Conservation (phyloP, 2,113 vertebrate species). For the Campylomormyrus tamandua region DNA sequence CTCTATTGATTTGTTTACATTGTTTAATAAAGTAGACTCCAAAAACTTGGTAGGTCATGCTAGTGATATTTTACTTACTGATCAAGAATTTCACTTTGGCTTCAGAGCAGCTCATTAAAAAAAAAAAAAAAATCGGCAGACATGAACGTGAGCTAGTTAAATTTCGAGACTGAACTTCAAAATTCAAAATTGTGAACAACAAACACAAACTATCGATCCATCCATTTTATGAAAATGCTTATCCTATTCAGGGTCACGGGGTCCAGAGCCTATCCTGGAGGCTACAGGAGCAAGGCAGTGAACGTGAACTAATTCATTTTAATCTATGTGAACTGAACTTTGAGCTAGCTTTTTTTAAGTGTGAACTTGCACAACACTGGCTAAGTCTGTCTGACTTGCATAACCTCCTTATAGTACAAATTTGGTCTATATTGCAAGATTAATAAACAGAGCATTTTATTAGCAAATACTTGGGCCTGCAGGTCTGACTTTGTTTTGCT, state of each 20-base stretch:
- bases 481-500: neutral
- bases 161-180: neutral
- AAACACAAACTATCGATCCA: neutral
- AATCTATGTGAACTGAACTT: neutral
- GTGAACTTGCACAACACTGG: neutral
- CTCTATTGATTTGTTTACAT: neutral
- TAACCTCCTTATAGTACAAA: neutral
- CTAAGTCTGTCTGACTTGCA: neutral
- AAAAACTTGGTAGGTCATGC: neutral
- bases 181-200: neutral
- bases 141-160: neutral
- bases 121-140: neutral
- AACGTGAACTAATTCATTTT: neutral
- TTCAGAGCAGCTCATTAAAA: neutral
- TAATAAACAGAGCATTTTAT: neutral
- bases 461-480: neutral
- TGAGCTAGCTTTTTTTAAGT: neutral
- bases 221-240: no score
- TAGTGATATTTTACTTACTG: neutral
- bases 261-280: no score
- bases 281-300: no score
- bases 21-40: neutral
- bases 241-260: no score
- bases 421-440: neutral
- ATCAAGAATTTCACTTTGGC: neutral